These are phyloP conservation scores for Quadroppia sp. DNA, from an alignment of 2,888 invertebrate species.

Conservation along the genomic window DNA sequence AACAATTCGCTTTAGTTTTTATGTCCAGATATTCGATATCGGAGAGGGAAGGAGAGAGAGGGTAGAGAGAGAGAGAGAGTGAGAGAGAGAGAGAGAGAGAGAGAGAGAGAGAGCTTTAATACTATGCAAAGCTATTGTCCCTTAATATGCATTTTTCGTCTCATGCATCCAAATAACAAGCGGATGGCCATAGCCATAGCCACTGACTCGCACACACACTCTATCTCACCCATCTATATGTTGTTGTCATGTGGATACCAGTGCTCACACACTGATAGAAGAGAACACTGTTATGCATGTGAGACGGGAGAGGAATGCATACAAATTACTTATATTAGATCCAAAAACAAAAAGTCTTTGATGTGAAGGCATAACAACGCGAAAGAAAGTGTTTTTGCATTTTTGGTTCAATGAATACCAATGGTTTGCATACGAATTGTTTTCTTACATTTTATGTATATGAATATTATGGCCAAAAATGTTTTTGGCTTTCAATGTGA, in stretches of 20 bases:
- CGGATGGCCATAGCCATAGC: constrained; percentile 22
- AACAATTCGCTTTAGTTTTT: constrained; percentile 32
- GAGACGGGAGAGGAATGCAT: constrained; percentile 31
- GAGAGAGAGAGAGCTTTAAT: neutral
- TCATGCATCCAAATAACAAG: constrained; percentile 18
- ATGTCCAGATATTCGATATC: constrained; percentile 29
- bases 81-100: constrained; percentile 10
- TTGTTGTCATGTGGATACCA: constrained; percentile 36
- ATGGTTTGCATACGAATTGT: constrained; percentile 32
- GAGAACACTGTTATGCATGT: constrained; percentile 30
- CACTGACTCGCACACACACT: neutral
- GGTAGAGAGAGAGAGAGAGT: neutral
- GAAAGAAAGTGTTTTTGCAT: constrained; percentile 28
- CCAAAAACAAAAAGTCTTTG: neutral
- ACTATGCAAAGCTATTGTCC: constrained; percentile 29
- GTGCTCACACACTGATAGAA: too few species aligned
- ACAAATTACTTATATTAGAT: constrained; percentile 33
- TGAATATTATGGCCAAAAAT: too few species aligned
- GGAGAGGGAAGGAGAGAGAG: neutral
- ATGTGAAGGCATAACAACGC: constrained; percentile 2
- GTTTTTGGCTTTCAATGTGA: too few species aligned
- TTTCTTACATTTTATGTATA: too few species aligned
- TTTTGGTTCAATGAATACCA: constrained; percentile 28
- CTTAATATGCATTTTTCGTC: constrained; percentile 32
- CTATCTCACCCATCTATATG: neutral